phyloP scores from a whole-genome alignment of 2,888 invertebrate species.

The Drosophila nr. perissopoda region DNA sequence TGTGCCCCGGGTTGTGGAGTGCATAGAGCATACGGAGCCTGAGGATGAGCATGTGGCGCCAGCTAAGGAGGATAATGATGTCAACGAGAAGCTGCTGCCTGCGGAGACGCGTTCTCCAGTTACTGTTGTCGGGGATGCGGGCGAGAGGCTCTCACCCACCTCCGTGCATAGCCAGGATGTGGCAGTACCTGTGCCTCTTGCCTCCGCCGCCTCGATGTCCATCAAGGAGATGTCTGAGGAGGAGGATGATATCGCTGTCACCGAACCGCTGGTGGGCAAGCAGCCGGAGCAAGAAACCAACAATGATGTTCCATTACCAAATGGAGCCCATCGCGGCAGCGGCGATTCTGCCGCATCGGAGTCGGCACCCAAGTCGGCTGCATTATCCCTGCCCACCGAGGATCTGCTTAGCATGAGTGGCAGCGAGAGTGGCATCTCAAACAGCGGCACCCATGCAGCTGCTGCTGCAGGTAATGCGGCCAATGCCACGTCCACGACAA shows the following conservation, averaged over 20 bases:
- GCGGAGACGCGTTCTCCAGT: constrained; percentile 39
- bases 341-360: constrained; percentile 65
- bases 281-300: constrained; percentile 42
- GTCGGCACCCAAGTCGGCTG: constrained; percentile 76
- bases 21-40: constrained; percentile 62
- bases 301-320: constrained; percentile 32
- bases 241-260: constrained; percentile 70
- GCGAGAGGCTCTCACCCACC: constrained; percentile 70
- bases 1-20: constrained; percentile 82
- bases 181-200: constrained; percentile 63
- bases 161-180: constrained; percentile 73
- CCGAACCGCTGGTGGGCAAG: constrained; percentile 59
- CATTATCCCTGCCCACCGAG: constrained; percentile 75
- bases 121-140: constrained; percentile 24
- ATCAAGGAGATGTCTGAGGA: constrained; percentile 82
- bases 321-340: constrained; percentile 64
- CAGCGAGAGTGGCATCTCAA: constrained; percentile 73
- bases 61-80: constrained; percentile 62
- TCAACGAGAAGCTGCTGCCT: constrained; percentile 73
- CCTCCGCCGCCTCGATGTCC: constrained; percentile 78
- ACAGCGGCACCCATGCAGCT: constrained; percentile 44
- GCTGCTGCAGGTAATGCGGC: constrained; percentile 30
- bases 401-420: constrained; percentile 75
- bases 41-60: constrained; percentile 29
- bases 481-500: constrained; percentile 52